Evolutionary conservation across 2,797 vertebrate species (phyloP).

Genomic region (Epinephelus malabaricus): DNA sequence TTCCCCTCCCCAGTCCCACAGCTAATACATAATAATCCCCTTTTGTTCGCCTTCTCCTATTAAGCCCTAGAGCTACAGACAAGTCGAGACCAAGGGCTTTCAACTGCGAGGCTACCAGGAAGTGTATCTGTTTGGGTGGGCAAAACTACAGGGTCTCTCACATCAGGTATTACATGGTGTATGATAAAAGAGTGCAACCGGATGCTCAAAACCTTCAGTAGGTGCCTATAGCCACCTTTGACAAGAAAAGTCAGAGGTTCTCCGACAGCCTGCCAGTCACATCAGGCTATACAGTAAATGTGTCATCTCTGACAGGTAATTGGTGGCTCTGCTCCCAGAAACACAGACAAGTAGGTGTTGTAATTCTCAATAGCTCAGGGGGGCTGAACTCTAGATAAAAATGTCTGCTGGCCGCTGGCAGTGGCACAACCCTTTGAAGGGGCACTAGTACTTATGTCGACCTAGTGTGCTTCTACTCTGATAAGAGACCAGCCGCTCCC

Average conservation of each 20-base stretch:
- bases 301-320: slow-evolving; percentile 76
- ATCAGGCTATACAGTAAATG: slow-evolving; percentile 61
- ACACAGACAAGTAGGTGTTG: slow-evolving; percentile 71
- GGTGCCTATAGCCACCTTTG: slow-evolving; percentile 32
- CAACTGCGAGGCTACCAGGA: slow-evolving; percentile 21
- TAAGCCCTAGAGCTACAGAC: slow-evolving; percentile 76
- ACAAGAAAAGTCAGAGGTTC: slow-evolving; percentile 58
- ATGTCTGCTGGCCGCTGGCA: slow-evolving; percentile 62
- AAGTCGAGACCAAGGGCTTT: slow-evolving; percentile 77
- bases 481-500: slow-evolving; percentile 32
- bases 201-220: slow-evolving; percentile 43
- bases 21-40: slow-evolving; percentile 76
- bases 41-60: slow-evolving; percentile 69
- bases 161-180: slow-evolving; percentile 46
- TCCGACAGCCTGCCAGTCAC: slow-evolving; percentile 52
- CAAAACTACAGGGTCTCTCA: slow-evolving; percentile 54
- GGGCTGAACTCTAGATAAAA: slow-evolving; percentile 56
- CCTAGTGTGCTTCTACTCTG: slow-evolving; percentile 13
- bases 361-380: slow-evolving; percentile 60
- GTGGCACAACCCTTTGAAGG: slow-evolving; percentile 62
- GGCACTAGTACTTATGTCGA: slow-evolving; percentile 38
- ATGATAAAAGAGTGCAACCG: slow-evolving; percentile 66
- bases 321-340: slow-evolving; percentile 56
- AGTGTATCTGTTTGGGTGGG: slow-evolving; percentile 72
- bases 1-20: slow-evolving; percentile 44